phyloP scores from a whole-genome alignment of 1,140 invertebrate species.

The Sycophaga agraensis region DNA sequence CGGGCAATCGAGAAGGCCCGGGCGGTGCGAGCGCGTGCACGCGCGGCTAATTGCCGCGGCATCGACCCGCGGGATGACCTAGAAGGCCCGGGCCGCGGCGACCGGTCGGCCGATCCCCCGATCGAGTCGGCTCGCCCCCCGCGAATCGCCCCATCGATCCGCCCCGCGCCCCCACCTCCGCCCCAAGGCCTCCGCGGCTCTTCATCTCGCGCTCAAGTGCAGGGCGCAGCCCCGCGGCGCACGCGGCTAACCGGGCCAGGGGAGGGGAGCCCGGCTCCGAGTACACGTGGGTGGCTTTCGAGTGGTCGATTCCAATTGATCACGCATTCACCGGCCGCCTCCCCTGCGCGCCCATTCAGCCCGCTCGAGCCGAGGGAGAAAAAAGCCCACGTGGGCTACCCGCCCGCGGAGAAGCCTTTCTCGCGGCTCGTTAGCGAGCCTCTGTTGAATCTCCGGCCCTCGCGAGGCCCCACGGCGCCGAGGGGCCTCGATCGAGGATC shows the following conservation, averaged over 20 bases:
- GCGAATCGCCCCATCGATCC: too few species aligned
- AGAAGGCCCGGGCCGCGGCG: too few species aligned
- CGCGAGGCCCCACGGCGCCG: too few species aligned
- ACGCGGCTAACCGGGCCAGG: slow-evolving; percentile 5
- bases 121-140: too few species aligned
- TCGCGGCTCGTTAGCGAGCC: too few species aligned
- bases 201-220: background rate
- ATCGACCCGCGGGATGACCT: too few species aligned
- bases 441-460: too few species aligned
- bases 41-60: slow-evolving; percentile 2
- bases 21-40: background rate
- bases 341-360: background rate
- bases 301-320: slow-evolving; percentile 37
- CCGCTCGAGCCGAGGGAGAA: background rate
- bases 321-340: slow-evolving; percentile 24
- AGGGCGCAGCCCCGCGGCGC: background rate
- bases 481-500: too few species aligned
- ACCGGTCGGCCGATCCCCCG: too few species aligned
- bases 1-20: slow-evolving; percentile 7
- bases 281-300: slow-evolving; percentile 32
- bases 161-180: background rate
- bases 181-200: background rate
- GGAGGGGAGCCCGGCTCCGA: slow-evolving; percentile 9
- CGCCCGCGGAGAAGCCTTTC: too few species aligned
- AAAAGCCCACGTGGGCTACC: background rate